Conservation (phyloP, 2,888 invertebrate species). For the Cacoxenus indagator region DNA sequence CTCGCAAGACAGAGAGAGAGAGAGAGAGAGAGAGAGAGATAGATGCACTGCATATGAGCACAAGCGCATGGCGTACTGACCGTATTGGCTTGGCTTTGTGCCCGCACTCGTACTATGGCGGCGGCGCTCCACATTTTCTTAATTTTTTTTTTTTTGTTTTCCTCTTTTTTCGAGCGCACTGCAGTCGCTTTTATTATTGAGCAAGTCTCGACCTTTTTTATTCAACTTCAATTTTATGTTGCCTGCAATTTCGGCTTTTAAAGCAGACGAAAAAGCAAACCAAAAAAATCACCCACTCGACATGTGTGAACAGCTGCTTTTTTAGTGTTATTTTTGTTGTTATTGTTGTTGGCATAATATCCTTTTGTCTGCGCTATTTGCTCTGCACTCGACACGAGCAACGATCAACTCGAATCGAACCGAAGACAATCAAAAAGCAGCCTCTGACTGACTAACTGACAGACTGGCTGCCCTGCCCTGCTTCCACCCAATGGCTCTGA, state of each 20-base stretch:
- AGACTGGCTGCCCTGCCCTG: background rate
- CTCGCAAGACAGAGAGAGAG: no score
- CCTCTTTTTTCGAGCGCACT: background rate
- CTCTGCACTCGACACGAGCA: background rate
- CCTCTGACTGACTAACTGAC: background rate
- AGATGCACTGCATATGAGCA: no score
- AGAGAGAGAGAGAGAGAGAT: no score
- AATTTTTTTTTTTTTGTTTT: background rate
- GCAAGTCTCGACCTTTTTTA: background rate
- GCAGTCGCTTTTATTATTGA: background rate
- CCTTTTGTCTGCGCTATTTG: background rate
- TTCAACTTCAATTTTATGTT: conserved; percentile 16
- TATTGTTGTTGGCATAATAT: background rate
- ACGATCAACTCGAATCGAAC: no score
- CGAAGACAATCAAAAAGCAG: no score
- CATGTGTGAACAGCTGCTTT: background rate
- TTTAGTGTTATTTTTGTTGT: background rate
- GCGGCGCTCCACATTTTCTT: no score
- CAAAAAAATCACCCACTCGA: background rate
- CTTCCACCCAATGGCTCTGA: no score
- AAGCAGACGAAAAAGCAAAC: background rate
- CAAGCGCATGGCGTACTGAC: no score
- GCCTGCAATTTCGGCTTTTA: conserved; percentile 1
- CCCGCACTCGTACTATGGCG: no score
- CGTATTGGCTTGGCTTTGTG: no score